A percentile compares a stretch with the other conserved stretches of the same genome.
Evolutionary conservation across 2,888 invertebrate species (phyloP).

Genomic region (Drosophila atripex): DNA sequence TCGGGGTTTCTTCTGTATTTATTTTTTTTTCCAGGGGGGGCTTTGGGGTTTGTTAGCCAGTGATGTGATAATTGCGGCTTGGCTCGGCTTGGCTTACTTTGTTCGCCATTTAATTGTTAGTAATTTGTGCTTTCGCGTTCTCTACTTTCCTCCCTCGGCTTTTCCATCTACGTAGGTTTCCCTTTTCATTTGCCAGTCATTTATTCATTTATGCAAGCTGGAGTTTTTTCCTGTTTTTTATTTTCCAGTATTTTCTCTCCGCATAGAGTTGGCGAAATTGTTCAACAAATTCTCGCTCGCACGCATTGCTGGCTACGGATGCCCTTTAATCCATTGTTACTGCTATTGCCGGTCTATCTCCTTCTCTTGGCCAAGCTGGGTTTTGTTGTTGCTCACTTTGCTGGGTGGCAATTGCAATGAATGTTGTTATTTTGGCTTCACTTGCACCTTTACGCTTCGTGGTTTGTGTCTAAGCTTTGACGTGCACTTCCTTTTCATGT

Average conservation of each 20-base stretch:
- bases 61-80: conserved; percentile 77
- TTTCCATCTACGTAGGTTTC: conserved; percentile 58
- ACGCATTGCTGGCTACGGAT: conserved; percentile 75
- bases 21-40: conserved; percentile 4
- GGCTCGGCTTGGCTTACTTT: conserved; percentile 66
- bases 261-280: conserved; percentile 67
- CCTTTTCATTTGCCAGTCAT: conserved; percentile 63
- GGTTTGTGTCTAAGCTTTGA: conserved; percentile 80
- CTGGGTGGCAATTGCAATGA: conserved; percentile 74
- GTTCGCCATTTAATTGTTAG: conserved; percentile 78
- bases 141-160: conserved; percentile 13
- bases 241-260: conserved; percentile 41
- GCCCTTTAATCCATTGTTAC: conserved; percentile 53
- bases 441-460: conserved; percentile 81
- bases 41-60: conserved; percentile 47
- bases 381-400: conserved; percentile 22
- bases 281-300: conserved; percentile 75
- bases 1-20: neutral
- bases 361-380: neutral
- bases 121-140: conserved; percentile 67
- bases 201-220: conserved; percentile 63
- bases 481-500: conserved; percentile 81
- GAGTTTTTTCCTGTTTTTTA: neutral
- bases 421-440: conserved; percentile 74
- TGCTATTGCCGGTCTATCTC: conserved; percentile 31